Evolutionary conservation across 2,888 invertebrate species (phyloP).

Genomic region (Eretmocerus hayati): DNA sequence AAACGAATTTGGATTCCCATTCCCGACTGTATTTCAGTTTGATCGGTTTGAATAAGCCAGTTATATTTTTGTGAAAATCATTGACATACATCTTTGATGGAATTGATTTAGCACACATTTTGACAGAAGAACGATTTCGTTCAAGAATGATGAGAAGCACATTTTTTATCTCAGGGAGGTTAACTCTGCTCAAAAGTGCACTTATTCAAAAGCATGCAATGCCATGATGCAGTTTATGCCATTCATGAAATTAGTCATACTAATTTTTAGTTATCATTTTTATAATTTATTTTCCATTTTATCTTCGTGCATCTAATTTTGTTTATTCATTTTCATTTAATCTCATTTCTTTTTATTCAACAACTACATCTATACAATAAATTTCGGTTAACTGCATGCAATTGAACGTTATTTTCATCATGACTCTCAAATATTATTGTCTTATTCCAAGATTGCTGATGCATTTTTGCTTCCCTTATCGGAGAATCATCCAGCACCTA

Average conservation of each 20-base stretch:
- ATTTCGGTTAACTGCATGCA: not conserved
- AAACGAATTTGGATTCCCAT: no score
- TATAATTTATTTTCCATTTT: not conserved
- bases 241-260: not conserved
- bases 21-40: no score
- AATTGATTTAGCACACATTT: no score
- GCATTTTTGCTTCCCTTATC: not conserved
- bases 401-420: not conserved
- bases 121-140: no score
- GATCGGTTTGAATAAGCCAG: no score
- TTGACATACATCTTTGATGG: no score
- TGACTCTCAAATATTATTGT: not conserved
- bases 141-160: no score
- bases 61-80: no score
- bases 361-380: not conserved
- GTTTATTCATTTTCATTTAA: not conserved
- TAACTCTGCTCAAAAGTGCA: not conserved
- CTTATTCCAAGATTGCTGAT: not conserved
- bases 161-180: no score
- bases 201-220: not conserved
- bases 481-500: no score
- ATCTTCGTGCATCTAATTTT: not conserved
- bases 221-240: not conserved
- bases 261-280: not conserved
- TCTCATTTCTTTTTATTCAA: not conserved